Base-by-base conservation (phyloP, 2,888 invertebrate genomes). In the Mythimna albipuncta region DNA sequence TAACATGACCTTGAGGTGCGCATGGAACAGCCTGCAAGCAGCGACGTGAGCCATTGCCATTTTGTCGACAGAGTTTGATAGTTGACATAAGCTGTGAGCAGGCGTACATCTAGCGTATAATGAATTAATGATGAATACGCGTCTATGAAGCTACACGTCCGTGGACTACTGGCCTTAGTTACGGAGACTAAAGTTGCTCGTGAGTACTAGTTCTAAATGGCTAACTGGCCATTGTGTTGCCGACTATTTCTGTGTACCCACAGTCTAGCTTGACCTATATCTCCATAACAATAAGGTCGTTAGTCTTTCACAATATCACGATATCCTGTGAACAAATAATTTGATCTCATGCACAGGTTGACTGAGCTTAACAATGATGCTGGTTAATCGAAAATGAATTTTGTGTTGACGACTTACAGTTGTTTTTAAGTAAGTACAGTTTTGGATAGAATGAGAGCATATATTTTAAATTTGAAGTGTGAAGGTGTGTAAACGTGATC, bases 231-330 rank as follows among this genome's bases (percentile, higher is more conserved):
- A 77, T 78, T 85, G 72, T 76, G 38, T 62, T 72, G 47, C 62
- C 58, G 62, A 61, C 66, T 54, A 82, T 77, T 79, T 77, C 79
- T 72, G 66, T 74, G 32, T 38, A 59, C 50, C 54, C 32, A 61
- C 62, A 68, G 65, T 73, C 63, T 72, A 61, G 72, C 41, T 61
- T 65, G 79, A 76, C 84, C 83, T 83, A 87, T 84, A 85, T 77
- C 58, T 68, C 71, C 78, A 77, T 81, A 84, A 81, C 87, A 86
- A 87, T 86, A 72, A 77, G 80, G 72, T 81, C 77, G 69, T 82
- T 81, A 82, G 59, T 75, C 77, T 88, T 84, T 83, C 84, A 75
- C 71, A 88, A 88, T 69, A 81, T 72, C 59, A 74, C 75, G 73
- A 79, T 86, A 79, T 82, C 76, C 83, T 72, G 77, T 78, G 76